A percentile compares a stretch with the other conserved stretches of the same genome.
Evolutionary conservation across 2,888 invertebrate genomes (phyloP).

Genomic region (Drosophila limbata): DNA sequence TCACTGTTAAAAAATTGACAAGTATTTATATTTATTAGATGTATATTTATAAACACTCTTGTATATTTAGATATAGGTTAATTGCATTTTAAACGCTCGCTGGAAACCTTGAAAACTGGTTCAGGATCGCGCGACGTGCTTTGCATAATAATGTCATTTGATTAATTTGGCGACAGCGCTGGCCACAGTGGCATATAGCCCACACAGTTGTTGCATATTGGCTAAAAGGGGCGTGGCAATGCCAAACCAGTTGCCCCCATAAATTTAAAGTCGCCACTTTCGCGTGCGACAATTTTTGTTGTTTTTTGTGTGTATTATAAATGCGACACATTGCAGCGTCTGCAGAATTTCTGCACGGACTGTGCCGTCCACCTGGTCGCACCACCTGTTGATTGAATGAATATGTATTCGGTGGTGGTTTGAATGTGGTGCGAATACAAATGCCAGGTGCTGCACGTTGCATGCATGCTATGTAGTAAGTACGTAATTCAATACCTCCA

Average conservation of each 20-base stretch:
- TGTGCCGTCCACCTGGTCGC: constrained; percentile 21
- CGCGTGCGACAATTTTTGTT: constrained; percentile 72
- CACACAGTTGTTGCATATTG: constrained; percentile 33
- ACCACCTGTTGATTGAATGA: constrained; percentile 39
- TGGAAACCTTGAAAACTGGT: constrained; percentile 77
- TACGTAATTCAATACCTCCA: constrained; percentile 68
- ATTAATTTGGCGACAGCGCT: constrained; percentile 71
- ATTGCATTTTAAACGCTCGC: constrained; percentile 74
- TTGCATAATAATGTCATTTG: constrained; percentile 79
- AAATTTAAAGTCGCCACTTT: constrained; percentile 66
- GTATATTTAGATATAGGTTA: constrained; percentile 63
- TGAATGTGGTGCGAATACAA: constrained; percentile 38
- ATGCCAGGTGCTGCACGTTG: constrained; percentile 48
- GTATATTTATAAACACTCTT: constrained; percentile 12
- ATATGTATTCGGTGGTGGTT: constrained; percentile 1
- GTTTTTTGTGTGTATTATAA: constrained; percentile 42
- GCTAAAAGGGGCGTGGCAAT: constrained; percentile 53
- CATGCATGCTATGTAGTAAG: constrained; percentile 42
- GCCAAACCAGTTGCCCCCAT: constrained; percentile 64
- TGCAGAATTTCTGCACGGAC: constrained; percentile 58
- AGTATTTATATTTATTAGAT: constrained; percentile 36
- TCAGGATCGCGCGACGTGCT: constrained; percentile 57
- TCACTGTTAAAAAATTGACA: constrained; percentile 42
- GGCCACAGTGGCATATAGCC: constrained; percentile 31
- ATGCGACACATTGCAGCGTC: constrained; percentile 79